Evolutionary conservation across 2,113 vertebrate genomes (phyloP).

Genomic region (Nothoprocta perdicaria): DNA sequence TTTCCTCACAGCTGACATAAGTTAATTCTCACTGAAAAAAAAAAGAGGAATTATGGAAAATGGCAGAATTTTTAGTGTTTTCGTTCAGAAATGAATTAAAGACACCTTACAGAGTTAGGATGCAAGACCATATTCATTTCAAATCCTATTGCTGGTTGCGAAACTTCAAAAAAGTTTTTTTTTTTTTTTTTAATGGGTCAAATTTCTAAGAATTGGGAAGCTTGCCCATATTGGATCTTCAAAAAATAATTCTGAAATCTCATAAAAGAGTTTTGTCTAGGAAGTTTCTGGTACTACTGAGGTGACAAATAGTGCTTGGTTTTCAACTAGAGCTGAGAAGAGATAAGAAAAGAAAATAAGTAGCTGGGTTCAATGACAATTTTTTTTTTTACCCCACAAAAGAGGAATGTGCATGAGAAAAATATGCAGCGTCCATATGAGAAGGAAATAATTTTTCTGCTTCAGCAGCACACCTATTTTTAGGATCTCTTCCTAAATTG

Average conservation of each 20-base stretch:
- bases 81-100: background rate
- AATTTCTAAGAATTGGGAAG: background rate
- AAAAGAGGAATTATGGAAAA: conserved; percentile 22
- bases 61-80: conserved; percentile 17
- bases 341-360: background rate
- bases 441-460: background rate
- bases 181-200: conserved; percentile 6
- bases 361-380: background rate
- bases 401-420: rapidly evolving
- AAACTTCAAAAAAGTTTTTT: background rate
- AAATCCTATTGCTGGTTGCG: conserved; percentile 27
- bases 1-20: conserved; percentile 21
- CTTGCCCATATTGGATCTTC: conserved; percentile 26
- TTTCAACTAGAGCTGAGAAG: background rate
- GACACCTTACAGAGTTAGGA: conserved; percentile 16
- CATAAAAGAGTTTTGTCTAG: conserved; percentile 47
- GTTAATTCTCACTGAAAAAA: conserved; percentile 14
- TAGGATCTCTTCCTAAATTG: background rate
- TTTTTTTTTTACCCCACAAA: rapidly evolving
- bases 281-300: conserved; percentile 27
- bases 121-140: conserved; percentile 35
- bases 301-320: background rate
- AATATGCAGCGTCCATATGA: background rate
- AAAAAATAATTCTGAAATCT: conserved; percentile 41
- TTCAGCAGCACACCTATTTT: background rate